Percentiles rank a stretch among this genome's conserved stretches.
Conservation (phyloP, 2,113 vertebrate species). For the Perca fluviatilis region DNA sequence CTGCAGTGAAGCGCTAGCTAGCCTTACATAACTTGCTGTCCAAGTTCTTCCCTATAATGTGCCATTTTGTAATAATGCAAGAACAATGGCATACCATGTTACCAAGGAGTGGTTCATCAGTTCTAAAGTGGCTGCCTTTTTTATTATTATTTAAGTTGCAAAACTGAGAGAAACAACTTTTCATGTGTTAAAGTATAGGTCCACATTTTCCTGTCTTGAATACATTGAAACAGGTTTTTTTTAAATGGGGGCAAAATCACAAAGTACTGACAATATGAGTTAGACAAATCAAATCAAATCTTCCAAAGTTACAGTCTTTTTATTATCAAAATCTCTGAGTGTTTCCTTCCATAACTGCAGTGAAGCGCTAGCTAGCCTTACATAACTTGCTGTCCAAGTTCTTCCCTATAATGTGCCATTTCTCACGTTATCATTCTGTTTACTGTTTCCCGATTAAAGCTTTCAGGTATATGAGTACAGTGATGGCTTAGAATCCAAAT, state of each 20-base stretch:
- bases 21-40: too few species aligned
- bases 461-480: conserved; percentile 14
- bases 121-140: background rate
- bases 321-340: background rate
- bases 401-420: background rate
- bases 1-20: background rate
- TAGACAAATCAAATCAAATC: background rate
- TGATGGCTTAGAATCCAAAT: conserved; percentile 41
- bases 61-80: background rate
- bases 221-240: background rate
- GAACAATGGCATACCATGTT: background rate
- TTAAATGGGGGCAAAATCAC: background rate
- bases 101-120: background rate
- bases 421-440: background rate
- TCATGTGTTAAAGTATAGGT: background rate
- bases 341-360: background rate
- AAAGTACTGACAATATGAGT: background rate
- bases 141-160: background rate
- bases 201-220: background rate
- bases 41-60: too few species aligned
- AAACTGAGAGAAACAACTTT: background rate
- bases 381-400: background rate
- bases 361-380: background rate
- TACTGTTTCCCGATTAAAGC: background rate
- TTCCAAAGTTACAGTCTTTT: background rate